Evolutionary conservation across 2,113 vertebrate species (phyloP).

Genomic region (Petrocephalus microphthalmus): DNA sequence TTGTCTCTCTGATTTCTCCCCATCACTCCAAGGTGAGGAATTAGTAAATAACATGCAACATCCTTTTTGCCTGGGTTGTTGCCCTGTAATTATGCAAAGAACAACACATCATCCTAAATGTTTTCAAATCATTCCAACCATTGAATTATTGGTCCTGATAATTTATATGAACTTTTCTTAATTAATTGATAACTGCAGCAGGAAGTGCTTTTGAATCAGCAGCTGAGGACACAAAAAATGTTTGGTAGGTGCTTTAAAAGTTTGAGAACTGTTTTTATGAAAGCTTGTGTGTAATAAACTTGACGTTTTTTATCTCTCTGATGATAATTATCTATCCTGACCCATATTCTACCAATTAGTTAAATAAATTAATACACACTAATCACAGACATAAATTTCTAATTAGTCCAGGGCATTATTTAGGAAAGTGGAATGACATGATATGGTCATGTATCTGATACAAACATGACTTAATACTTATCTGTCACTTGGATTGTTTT

Average conservation of each 20-base stretch:
- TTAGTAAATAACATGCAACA: background rate
- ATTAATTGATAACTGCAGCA: slow-evolving; percentile 10
- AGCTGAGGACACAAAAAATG: background rate
- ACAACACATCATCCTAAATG: background rate
- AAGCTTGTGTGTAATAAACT: background rate
- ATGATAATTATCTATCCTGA: background rate
- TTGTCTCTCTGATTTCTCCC: background rate
- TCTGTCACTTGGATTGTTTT: slow-evolving; percentile 56
- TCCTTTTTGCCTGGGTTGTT: background rate
- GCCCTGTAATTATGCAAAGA: slow-evolving; percentile 12
- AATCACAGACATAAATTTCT: background rate
- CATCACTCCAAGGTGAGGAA: background rate
- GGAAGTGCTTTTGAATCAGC: background rate
- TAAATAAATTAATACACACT: background rate
- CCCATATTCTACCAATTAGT: background rate
- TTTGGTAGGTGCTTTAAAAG: background rate
- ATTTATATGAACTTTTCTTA: background rate
- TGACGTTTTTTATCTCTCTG: background rate
- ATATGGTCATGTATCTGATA: slow-evolving; percentile 33
- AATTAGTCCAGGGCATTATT: slow-evolving; percentile 37
- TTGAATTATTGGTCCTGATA: slow-evolving; percentile 15
- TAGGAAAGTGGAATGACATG: slow-evolving; percentile 47
- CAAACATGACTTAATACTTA: slow-evolving; percentile 41
- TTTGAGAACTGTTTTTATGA: background rate
- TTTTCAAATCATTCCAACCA: slow-evolving; percentile 12